A percentile compares a stretch with the other conserved stretches of the same genome.
These are phyloP conservation scores for Cyphotilapia sp. DNA, from an alignment of 2,113 vertebrate species.

Conservation along the genomic window DNA sequence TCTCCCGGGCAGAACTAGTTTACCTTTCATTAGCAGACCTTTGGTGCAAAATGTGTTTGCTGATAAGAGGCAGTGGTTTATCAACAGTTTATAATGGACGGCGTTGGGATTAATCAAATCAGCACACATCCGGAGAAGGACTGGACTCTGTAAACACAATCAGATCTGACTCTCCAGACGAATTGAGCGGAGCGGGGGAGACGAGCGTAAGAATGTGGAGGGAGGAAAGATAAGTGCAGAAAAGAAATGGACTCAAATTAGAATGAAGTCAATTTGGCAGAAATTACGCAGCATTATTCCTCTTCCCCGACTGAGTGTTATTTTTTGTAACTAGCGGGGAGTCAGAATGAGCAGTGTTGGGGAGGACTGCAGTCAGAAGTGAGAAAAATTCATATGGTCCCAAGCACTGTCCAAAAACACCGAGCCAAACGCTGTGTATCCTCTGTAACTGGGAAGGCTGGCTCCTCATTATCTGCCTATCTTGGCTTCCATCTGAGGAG, in stretches of 20 bases:
- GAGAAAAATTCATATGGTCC: constrained; percentile 11
- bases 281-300: constrained; percentile 33
- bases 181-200: background rate
- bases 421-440: constrained; percentile 43
- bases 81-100: constrained; percentile 61
- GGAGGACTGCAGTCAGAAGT: constrained; percentile 8
- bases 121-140: constrained; percentile 37
- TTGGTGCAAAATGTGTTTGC: constrained; percentile 55
- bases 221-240: constrained; percentile 16
- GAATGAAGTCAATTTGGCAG: constrained; percentile 30
- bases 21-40: constrained; percentile 60
- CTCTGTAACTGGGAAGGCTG: constrained; percentile 36
- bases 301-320: background rate
- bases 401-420: constrained; percentile 7
- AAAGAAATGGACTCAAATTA: constrained; percentile 44
- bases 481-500: constrained; percentile 57
- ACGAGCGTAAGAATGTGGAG: background rate
- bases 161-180: constrained; percentile 35
- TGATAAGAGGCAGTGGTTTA: constrained; percentile 59
- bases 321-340: background rate
- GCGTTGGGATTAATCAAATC: constrained; percentile 59
- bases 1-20: constrained; percentile 17
- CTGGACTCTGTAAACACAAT: constrained; percentile 56
- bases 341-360: constrained; percentile 23
- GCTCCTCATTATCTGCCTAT: constrained; percentile 64